A percentile compares a stretch with the other conserved stretches of the same genome.
These are phyloP conservation scores for Tor tambroides DNA, from an alignment of 2,113 vertebrate species.

Conservation along the genomic window DNA sequence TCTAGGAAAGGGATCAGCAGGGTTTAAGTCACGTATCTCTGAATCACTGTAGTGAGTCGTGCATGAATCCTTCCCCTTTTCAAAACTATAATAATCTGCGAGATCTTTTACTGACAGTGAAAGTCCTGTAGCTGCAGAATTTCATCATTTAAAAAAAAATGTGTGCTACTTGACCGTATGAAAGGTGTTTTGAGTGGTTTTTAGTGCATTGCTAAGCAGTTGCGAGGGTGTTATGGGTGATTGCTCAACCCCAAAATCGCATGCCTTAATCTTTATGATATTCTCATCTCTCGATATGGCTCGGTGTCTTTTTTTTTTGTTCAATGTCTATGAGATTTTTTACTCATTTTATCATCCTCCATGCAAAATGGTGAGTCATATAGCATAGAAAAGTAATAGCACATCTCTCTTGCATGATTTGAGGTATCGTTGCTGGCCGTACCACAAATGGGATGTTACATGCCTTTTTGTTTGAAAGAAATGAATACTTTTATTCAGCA, in stretches of 20 bases:
- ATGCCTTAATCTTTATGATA: not conserved
- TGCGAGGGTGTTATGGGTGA: not conserved
- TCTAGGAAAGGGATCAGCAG: not conserved
- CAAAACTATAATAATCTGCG: not conserved
- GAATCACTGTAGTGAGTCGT: not conserved
- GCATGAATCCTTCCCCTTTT: slow-evolving; percentile 15
- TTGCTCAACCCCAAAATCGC: not conserved
- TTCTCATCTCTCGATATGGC: not conserved
- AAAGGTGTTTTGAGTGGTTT: not conserved
- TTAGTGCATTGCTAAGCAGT: not conserved
- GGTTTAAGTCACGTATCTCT: not conserved
- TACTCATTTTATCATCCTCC: not conserved
- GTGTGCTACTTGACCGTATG: not conserved
- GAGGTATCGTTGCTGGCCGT: not conserved
- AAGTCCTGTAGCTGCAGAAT: not conserved
- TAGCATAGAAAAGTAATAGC: not conserved
- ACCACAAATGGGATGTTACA: not conserved
- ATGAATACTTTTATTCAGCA: not conserved
- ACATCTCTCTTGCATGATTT: not conserved
- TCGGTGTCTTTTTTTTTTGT: not conserved
- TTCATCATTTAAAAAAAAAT: not conserved
- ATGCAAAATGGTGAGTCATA: not conserved
- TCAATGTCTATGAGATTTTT: not conserved
- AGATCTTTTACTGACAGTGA: not conserved
- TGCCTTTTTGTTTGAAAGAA: too few relatives aligned